Conservation (phyloP, 2,888 invertebrate species). For the Amblyjoppa fuscipennis region DNA sequence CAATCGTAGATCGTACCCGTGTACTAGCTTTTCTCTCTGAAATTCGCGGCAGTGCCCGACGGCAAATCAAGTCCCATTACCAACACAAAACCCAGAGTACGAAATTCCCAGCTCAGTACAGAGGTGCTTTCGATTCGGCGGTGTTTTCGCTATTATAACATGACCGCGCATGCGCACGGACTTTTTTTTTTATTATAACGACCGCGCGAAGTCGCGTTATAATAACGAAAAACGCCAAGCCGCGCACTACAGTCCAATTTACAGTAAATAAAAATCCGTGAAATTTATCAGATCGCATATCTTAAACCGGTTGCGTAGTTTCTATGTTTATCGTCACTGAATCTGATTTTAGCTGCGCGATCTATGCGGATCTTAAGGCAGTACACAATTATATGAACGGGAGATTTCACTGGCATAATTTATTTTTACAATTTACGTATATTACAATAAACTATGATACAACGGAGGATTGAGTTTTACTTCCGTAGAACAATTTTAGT, state of each 20-base stretch:
- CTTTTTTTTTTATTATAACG: neutral
- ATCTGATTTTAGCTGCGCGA: no score
- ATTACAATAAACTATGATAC: slow-evolving; percentile 73
- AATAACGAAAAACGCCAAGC: no score
- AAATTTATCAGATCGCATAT: neutral
- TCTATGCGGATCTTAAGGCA: neutral
- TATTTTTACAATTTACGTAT: slow-evolving; percentile 74
- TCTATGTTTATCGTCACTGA: neutral
- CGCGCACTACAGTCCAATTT: neutral
- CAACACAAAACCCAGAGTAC: no score
- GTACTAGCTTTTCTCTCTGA: no score
- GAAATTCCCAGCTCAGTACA: no score
- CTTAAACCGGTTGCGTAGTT: neutral
- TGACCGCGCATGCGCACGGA: no score
- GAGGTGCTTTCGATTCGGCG: no score
- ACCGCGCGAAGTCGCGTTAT: neutral
- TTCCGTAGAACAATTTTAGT: slow-evolving; percentile 32
- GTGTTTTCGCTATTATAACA: no score
- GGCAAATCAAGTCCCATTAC: no score
- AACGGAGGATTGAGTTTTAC: slow-evolving; percentile 59
- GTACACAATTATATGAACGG: neutral
- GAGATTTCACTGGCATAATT: slow-evolving; percentile 58
- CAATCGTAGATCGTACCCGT: neutral
- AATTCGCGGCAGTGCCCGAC: no score
- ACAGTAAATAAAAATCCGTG: neutral